Evolutionary conservation across 1,140 invertebrate species (phyloP).

Genomic region (Ostrea edulis): DNA sequence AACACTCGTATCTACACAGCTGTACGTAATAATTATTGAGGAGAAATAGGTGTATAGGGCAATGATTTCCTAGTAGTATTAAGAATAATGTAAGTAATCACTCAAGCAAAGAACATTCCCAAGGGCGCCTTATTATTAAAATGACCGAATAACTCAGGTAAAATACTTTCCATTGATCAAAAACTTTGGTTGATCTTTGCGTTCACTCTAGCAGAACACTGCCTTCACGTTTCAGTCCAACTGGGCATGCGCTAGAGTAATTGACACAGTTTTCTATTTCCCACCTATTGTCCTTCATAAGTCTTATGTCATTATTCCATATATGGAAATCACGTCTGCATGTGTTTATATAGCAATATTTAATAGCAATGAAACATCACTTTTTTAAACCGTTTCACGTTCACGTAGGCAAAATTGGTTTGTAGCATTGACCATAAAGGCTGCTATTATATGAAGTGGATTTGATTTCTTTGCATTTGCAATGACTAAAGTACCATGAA

Average conservation of each 20-base stretch:
- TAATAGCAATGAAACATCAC: slow-evolving; percentile 44
- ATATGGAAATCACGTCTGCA: slow-evolving; percentile 43
- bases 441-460: slow-evolving; percentile 18
- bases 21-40: slow-evolving; percentile 43
- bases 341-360: slow-evolving; percentile 37
- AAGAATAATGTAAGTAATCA: slow-evolving; percentile 11
- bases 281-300: slow-evolving; percentile 14
- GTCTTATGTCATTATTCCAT: slow-evolving; percentile 40
- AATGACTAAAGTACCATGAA: slow-evolving; percentile 1
- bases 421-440: slow-evolving; percentile 18
- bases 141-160: slow-evolving; percentile 33
- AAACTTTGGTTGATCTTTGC: slow-evolving; percentile 42
- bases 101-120: slow-evolving; percentile 34
- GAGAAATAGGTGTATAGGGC: slow-evolving; percentile 19
- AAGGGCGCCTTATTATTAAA: slow-evolving; percentile 42
- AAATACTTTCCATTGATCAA: slow-evolving; percentile 56
- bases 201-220: slow-evolving; percentile 49
- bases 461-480: slow-evolving; percentile 28
- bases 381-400: slow-evolving; percentile 35
- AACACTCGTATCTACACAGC: slow-evolving; percentile 40
- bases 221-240: slow-evolving; percentile 56
- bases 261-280: slow-evolving; percentile 38
- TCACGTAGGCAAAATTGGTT: slow-evolving; percentile 21
- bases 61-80: slow-evolving; percentile 34
- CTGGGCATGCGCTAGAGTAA: slow-evolving; percentile 52